Conservation (phyloP, 2,888 invertebrate species). For the Synanthedon myopaeformis region DNA sequence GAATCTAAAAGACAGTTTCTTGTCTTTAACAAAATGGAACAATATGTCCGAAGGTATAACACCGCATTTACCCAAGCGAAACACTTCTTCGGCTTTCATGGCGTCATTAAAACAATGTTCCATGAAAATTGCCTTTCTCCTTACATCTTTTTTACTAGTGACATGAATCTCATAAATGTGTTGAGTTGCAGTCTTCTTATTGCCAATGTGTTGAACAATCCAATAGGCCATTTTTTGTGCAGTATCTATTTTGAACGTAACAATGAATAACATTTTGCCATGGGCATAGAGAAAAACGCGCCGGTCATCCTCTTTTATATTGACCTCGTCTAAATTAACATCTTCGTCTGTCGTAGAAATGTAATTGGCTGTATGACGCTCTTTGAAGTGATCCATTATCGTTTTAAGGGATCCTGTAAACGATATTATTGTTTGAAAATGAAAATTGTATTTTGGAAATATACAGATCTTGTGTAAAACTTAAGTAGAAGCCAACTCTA, state of each 20-base stretch:
- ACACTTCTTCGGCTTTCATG: slow-evolving; percentile 43
- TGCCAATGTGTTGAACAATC: slow-evolving; percentile 49
- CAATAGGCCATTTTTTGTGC: slow-evolving; percentile 49
- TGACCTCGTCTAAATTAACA: slow-evolving; percentile 28
- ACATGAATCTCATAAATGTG: slow-evolving; percentile 51
- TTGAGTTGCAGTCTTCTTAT: slow-evolving; percentile 37
- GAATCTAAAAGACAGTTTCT: slow-evolving; percentile 38
- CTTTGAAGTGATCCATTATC: slow-evolving; percentile 50
- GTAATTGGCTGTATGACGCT: slow-evolving; percentile 37
- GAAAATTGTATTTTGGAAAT: no score
- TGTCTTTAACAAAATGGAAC: slow-evolving; percentile 35
- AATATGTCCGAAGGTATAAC: slow-evolving; percentile 39
- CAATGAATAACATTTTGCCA: slow-evolving; percentile 39
- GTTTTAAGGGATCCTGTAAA: slow-evolving; percentile 38
- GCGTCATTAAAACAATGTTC: slow-evolving; percentile 53
- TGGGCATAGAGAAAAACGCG: slow-evolving; percentile 35
- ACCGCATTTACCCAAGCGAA: slow-evolving; percentile 42
- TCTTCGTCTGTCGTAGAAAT: slow-evolving; percentile 34
- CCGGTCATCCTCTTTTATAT: slow-evolving; percentile 33
- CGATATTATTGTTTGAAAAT: no score
- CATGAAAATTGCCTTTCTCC: slow-evolving; percentile 38
- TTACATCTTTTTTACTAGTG: slow-evolving; percentile 34
- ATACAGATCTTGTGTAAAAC: no score
- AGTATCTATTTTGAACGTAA: slow-evolving; percentile 48
- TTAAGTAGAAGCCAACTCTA: no score